Conservation (phyloP, 1,140 invertebrate species). For the Pseudobourletiella spinata region DNA sequence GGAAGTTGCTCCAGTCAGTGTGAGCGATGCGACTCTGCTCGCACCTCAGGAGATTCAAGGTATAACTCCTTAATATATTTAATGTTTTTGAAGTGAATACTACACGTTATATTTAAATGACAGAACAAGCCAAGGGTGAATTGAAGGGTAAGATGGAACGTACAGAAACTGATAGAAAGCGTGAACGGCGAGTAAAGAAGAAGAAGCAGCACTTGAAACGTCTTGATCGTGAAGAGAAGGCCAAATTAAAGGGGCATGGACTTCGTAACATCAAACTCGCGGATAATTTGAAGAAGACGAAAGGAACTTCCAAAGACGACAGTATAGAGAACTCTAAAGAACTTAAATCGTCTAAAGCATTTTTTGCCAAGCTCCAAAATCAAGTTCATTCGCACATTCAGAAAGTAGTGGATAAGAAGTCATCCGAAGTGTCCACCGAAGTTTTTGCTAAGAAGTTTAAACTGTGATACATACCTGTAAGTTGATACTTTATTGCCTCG, state of each 20-base stretch:
- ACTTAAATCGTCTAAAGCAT: conserved; percentile 67
- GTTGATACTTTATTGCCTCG: no score
- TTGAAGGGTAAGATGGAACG: conserved; percentile 50
- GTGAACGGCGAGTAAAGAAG: conserved; percentile 81
- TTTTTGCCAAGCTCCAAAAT: conserved; percentile 73
- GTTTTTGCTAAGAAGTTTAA: conserved; percentile 46
- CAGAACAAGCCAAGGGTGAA: conserved; percentile 4
- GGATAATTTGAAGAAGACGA: conserved; percentile 46
- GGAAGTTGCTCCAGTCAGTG: conserved; percentile 83
- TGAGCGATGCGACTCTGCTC: conserved; percentile 72
- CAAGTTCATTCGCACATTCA: conserved; percentile 50
- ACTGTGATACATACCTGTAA: no score
- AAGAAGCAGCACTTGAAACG: conserved; percentile 53
- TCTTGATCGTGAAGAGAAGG: conserved; percentile 47
- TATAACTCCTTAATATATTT: no score
- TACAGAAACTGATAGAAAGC: conserved; percentile 76
- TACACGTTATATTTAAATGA: no score
- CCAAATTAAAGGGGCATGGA: conserved; percentile 43
- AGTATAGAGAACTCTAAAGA: conserved; percentile 41
- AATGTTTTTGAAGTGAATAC: neutral
- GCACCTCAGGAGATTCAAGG: conserved; percentile 90
- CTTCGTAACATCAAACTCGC: conserved; percentile 52
- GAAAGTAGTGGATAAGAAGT: conserved; percentile 38
- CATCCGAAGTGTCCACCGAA: conserved; percentile 40
- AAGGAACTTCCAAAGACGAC: conserved; percentile 54